Conservation (phyloP, 2,797 vertebrate species). For the Gambelia wislizenii region DNA sequence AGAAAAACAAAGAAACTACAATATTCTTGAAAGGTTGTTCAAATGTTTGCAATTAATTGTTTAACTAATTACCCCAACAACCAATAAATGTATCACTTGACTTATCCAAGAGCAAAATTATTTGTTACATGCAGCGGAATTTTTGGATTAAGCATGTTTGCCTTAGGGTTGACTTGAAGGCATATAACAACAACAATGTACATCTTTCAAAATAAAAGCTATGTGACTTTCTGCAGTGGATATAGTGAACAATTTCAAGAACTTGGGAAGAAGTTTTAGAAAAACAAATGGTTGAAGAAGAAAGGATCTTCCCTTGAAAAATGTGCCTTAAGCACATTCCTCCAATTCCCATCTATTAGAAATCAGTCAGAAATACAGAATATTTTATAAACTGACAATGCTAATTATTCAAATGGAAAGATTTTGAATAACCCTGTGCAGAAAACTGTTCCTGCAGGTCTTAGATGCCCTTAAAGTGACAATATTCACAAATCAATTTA, state of each 20-base stretch:
- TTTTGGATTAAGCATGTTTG: not conserved
- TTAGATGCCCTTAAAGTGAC: not conserved
- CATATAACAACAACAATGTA: too few species aligned
- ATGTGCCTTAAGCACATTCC: not conserved
- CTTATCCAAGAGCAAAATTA: not conserved
- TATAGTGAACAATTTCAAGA: not conserved
- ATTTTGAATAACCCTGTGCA: not conserved
- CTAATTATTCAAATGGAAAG: not conserved
- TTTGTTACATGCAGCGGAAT: not conserved
- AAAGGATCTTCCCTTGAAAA: not conserved
- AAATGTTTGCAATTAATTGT: not conserved
- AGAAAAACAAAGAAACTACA: not conserved
- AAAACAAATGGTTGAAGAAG: not conserved
- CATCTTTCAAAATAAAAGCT: not conserved
- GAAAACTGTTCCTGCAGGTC: not conserved
- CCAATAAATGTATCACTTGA: not conserved
- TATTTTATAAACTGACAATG: not conserved
- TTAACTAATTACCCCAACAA: not conserved
- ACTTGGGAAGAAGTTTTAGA: not conserved
- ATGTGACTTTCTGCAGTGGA: not conserved
- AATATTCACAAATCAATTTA: slow-evolving; percentile 2
- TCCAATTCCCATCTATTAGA: not conserved
- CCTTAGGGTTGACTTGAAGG: too few species aligned
- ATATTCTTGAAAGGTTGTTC: not conserved
- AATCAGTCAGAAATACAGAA: not conserved